Evolutionary conservation across 2,888 invertebrate species (phyloP).

Genomic region (Phalera bucephala): DNA sequence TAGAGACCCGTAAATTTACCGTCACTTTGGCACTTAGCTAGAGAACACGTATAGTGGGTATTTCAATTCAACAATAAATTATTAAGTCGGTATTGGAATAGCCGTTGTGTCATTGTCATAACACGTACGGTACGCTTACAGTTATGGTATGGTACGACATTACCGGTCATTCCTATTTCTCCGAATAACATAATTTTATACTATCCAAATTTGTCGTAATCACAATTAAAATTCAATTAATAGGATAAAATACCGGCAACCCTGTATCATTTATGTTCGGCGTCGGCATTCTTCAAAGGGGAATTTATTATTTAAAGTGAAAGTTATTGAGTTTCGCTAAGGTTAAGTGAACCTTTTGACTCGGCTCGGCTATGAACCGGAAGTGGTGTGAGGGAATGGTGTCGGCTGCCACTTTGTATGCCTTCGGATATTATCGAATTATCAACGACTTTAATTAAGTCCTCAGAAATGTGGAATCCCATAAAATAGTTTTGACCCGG

Average conservation of each 20-base stretch:
- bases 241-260: constrained; percentile 49
- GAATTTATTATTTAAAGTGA: constrained; percentile 80
- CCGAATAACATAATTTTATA: no score
- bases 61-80: no score
- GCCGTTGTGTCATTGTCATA: no score
- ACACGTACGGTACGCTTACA: no score
- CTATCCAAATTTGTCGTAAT: constrained; percentile 9
- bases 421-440: constrained; percentile 42
- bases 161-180: no score
- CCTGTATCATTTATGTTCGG: constrained; percentile 64
- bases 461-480: neutral
- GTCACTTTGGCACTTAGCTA: no score
- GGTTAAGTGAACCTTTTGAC: constrained; percentile 79
- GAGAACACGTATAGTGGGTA: no score
- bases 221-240: constrained; percentile 39
- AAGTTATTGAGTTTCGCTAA: constrained; percentile 80
- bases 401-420: constrained; percentile 52
- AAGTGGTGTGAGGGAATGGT: constrained; percentile 52
- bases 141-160: no score
- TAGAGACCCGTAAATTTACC: no score
- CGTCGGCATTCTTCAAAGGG: constrained; percentile 67
- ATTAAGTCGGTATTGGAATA: no score
- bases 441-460: constrained; percentile 9
- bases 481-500: no score
- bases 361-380: constrained; percentile 42